Conservation (phyloP, 2,113 vertebrate species). For the Poecile atricapillus region DNA sequence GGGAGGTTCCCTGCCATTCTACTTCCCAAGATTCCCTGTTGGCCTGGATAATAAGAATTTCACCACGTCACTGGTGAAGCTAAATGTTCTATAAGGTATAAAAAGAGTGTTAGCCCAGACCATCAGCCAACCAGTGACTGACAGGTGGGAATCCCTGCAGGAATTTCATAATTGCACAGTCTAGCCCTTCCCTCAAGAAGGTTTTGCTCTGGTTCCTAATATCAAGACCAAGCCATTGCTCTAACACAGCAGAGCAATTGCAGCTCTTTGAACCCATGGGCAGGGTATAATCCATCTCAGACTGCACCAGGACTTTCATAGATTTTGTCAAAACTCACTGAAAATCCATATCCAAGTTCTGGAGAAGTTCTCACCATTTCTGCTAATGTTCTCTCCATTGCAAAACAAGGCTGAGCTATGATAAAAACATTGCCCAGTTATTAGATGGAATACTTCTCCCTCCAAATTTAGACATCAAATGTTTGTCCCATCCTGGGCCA, state of each 20-base stretch:
- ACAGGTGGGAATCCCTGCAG: not conserved
- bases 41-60: not conserved
- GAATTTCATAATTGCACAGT: not conserved
- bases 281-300: not conserved
- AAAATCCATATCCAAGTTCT: not conserved
- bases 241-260: not conserved
- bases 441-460: not conserved
- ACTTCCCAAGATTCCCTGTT: not conserved
- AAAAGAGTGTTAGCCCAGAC: not conserved
- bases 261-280: not conserved
- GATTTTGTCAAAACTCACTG: not conserved
- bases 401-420: not conserved
- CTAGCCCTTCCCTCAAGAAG: fast-evolving
- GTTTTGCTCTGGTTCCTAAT: not conserved
- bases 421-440: not conserved
- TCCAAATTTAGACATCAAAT: not conserved
- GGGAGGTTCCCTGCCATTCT: not conserved
- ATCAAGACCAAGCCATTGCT: not conserved
- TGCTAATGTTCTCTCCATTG: not conserved
- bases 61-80: not conserved
- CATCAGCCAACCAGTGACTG: not conserved
- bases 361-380: not conserved
- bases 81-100: not conserved
- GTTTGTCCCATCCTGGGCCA: not conserved
- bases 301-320: fast-evolving